Base-by-base conservation (phyloP, 2,888 invertebrate species). In the Philhelius pedissequus region DNA sequence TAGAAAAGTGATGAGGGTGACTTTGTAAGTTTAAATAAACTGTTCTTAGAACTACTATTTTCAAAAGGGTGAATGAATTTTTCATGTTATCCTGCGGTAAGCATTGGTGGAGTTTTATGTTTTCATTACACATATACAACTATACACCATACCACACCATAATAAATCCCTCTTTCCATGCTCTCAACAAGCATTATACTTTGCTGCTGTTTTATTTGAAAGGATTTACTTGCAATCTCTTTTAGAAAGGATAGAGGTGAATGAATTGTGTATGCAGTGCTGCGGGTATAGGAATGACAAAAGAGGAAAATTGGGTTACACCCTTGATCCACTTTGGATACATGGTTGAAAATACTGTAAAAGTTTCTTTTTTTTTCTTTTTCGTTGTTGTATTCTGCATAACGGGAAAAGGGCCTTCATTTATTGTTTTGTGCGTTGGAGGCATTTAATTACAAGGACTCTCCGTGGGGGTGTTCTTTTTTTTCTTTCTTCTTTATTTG, bases 261-360 rank as follows among this genome's bases (percentile, higher is more conserved):
- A 80, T 75, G 80, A 74, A 84, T 80, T 74, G 60, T 54, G 60
- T 75, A 35, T 38, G 22, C 38, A 32, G 5, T 54, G 43, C 50
- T 64, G 80, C 75, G 64, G 70, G 74, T 66, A 32, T 11, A 13
- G 70, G 56, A 80, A 58, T 38, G 75, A 80, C 75, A 84, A 75
- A 84, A 40, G 75, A 30, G 30, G 15, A 58, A 79, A 80, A 80
- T 70, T 62, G 74, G 83, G 79, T 80, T 84, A 54, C 75, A 80
- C 80, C 83, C 83, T 84, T 80, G 83, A 84, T 84, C 83, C 70
- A 84, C 69, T 80, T 84, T 66, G 60, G 80, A 58, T 68, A 66
- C 32, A 75, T 62, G 66, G 50, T 32, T 11, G 32, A 77, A 75
- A 76, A 75, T 56, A 64, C 43, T 71, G 56, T 78, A 40, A 4